Evolutionary conservation across 2,888 invertebrate genomes (phyloP).

Genomic region (Trachelus troglodyta): DNA sequence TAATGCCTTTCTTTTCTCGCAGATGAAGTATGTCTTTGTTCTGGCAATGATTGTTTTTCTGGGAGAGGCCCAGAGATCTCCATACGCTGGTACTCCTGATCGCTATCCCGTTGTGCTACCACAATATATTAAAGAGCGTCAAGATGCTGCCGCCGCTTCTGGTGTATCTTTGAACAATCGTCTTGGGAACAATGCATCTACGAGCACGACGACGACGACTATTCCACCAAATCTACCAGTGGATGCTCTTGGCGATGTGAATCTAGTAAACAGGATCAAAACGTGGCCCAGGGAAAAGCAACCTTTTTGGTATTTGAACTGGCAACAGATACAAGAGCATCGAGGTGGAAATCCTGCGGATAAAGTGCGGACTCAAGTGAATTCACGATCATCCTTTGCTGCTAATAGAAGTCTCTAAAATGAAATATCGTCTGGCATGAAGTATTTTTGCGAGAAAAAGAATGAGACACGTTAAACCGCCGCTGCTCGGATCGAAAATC

Average conservation of each 20-base stretch:
- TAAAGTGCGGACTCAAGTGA: not conserved
- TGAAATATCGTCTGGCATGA: not conserved
- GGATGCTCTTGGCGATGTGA: conserved; percentile 75
- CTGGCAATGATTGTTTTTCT: conserved; percentile 51
- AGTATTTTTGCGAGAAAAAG: not conserved
- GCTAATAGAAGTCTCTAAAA: not conserved
- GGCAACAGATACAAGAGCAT: conserved; percentile 74
- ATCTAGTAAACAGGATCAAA: conserved; percentile 73
- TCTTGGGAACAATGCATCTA: not conserved
- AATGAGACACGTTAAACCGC: not conserved
- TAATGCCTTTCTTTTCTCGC: conserved; percentile 5
- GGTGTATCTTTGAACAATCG: conserved; percentile 19
- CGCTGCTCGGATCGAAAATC: not conserved
- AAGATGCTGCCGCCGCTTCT: conserved; percentile 35
- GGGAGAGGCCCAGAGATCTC: conserved; percentile 72
- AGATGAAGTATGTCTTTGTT: conserved; percentile 47
- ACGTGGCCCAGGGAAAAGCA: conserved; percentile 75
- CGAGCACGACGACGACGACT: conserved; percentile 17
- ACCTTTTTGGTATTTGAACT: conserved; percentile 81
- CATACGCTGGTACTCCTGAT: conserved; percentile 73
- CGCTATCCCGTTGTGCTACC: conserved; percentile 71
- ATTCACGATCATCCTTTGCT: not conserved
- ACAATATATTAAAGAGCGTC: conserved; percentile 26
- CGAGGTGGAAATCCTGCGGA: conserved; percentile 47
- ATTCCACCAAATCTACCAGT: conserved; percentile 70